Evolutionary conservation across 1,140 invertebrate species (phyloP).

Genomic region (Pachyrhynchus sulphureomaculatus): DNA sequence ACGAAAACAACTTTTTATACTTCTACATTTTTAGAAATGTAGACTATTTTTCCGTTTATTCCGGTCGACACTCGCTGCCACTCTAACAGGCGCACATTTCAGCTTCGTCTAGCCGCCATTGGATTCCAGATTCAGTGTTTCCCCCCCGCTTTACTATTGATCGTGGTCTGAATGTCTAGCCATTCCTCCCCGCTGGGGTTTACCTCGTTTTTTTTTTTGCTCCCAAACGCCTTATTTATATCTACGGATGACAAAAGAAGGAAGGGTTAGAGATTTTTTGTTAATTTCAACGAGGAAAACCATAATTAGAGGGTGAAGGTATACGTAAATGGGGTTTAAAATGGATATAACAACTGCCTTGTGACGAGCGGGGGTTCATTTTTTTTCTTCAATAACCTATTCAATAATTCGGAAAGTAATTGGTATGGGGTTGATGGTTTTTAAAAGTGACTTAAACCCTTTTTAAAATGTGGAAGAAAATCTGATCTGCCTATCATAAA

Average conservation of each 20-base stretch:
- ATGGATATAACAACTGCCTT: background rate
- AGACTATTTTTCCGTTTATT: no score
- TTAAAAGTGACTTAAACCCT: no score
- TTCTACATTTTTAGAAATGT: no score
- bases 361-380: background rate
- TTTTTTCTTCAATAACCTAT: background rate
- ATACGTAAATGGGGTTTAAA: background rate
- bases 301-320: background rate
- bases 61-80: background rate
- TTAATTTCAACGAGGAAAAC: background rate
- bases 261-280: background rate
- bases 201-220: background rate
- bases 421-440: background rate
- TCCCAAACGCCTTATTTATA: slow-evolving; percentile 7
- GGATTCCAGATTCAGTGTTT: slow-evolving; percentile 18
- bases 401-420: background rate
- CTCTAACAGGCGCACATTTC: slow-evolving; percentile 9
- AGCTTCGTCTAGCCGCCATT: slow-evolving; percentile 22
- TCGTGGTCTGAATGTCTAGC: slow-evolving; percentile 24
- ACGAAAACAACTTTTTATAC: no score
- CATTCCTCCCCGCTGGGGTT: slow-evolving; percentile 12
- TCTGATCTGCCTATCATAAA: no score
- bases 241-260: slow-evolving; percentile 7
- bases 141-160: slow-evolving; percentile 10
- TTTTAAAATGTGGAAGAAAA: no score